Conservation (phyloP, 2,113 vertebrate species). For the Sakesphorus luctuosus region DNA sequence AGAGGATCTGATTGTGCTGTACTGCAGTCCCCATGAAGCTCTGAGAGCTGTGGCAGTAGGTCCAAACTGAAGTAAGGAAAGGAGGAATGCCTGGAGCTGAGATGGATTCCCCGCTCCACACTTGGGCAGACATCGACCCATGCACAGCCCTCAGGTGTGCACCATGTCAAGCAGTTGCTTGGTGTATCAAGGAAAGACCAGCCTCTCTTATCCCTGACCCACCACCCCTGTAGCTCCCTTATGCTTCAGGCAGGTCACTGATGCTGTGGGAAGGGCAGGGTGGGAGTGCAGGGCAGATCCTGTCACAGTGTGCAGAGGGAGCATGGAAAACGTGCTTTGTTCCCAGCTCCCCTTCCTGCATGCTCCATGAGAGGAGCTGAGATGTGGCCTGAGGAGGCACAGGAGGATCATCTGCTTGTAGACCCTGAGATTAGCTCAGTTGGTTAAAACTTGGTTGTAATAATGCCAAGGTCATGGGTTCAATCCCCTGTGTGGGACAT, state of each 20-base stretch:
- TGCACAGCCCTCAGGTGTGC: accelerated
- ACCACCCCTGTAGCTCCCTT: not conserved
- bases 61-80: not conserved
- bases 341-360: not conserved
- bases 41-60: not conserved
- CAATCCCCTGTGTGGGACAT: too few relatives aligned
- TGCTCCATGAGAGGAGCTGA: accelerated
- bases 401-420: not conserved
- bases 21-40: accelerated
- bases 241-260: not conserved
- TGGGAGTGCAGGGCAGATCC: not conserved
- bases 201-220: not conserved
- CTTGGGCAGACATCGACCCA: not conserved
- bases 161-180: not conserved
- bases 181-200: not conserved
- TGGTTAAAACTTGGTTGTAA: too few relatives aligned
- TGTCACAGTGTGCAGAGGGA: not conserved
- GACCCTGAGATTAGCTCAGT: too few relatives aligned
- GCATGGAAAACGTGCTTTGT: accelerated
- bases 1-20: not conserved
- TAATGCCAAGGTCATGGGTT: too few relatives aligned
- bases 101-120: accelerated
- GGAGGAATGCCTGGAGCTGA: not conserved
- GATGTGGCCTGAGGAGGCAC: not conserved
- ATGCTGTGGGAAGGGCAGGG: not conserved